Base-by-base conservation (phyloP, 2,888 invertebrate species). In the Leptinotarsa rubiginosa region DNA sequence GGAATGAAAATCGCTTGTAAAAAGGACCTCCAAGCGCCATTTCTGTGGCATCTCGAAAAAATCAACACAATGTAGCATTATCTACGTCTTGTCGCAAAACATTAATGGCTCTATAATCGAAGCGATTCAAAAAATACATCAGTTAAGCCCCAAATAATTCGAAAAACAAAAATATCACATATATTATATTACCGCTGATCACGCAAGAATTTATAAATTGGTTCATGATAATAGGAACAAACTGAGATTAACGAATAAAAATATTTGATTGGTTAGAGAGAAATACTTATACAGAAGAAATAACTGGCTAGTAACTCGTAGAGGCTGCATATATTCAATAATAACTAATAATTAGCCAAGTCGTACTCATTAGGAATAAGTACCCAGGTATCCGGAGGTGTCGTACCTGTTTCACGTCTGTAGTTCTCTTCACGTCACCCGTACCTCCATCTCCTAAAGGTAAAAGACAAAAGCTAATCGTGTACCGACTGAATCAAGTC, bases 401-500 rank as follows among this genome's bases (percentile, higher is more conserved):
- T 62, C 62, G 31, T 62, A 62, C 62, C 25, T 62, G 62, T 62
- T 62, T 62, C 13, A 18, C 62, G 62, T 31, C 7, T n/a, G n/a
- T 62, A n/a, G 16, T 12, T 18, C 13, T 52, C 68, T 54, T 50
- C 69, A 75, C 77, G 74, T 74, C 74, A 69, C 41, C 72, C 74
- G 56, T 71, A 72, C 72, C 72, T 75, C 75, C 73, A 73, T 75
- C 76, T 75, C 68, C 73, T 67, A 70, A 49, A 66, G 75, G 73
- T 72, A 69, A 64, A 75, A 78, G 76, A 78, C 76, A 76, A 78
- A 78, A 75, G 75, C 69, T 69, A 62, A 75, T 75, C 77, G 72
- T 74, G 78, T 78, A 76, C 74, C 66, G 75, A 74, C 75, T 65
- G 75, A 75, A 77, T 74, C 75, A 78, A 78, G 68, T 74, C 78